phyloP scores from a whole-genome alignment of 2,888 invertebrate species.

The Leptura quadrifasciata region DNA sequence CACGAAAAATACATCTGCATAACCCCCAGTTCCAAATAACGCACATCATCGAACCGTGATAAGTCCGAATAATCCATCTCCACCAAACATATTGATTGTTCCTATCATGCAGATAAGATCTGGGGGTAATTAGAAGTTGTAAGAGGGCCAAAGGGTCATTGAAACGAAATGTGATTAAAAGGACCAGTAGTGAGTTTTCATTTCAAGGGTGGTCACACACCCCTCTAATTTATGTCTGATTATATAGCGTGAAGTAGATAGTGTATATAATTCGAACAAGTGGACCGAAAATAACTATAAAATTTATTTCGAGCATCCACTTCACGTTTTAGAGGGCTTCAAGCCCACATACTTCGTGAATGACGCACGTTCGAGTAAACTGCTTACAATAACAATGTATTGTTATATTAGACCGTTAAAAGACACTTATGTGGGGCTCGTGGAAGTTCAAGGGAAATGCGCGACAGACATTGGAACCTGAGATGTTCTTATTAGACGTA shows the following conservation, averaged over 20 bases:
- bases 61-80: slow-evolving; percentile 48
- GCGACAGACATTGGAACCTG: background rate
- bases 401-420: background rate
- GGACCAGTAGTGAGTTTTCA: slow-evolving; percentile 58
- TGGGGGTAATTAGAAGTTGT: slow-evolving; percentile 47
- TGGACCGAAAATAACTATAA: slow-evolving; percentile 52
- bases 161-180: slow-evolving; percentile 61
- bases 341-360: slow-evolving; percentile 10
- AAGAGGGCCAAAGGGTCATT: slow-evolving; percentile 52
- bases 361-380: background rate
- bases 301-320: slow-evolving; percentile 49
- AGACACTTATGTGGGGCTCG: background rate
- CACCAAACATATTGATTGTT: slow-evolving; percentile 53
- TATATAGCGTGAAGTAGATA: slow-evolving; percentile 56
- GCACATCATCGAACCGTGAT: slow-evolving; percentile 52
- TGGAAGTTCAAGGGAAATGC: background rate
- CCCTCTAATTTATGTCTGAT: slow-evolving; percentile 63
- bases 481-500: too few species aligned
- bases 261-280: slow-evolving; percentile 57
- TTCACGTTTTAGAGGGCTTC: slow-evolving; percentile 10
- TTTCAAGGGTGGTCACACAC: slow-evolving; percentile 66
- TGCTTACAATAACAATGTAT: slow-evolving; percentile 1
- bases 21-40: slow-evolving; percentile 43
- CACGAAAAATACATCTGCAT: slow-evolving; percentile 22
- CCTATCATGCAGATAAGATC: slow-evolving; percentile 52